phyloP scores from a whole-genome alignment of 2,113 vertebrate species.

The Nothoprocta perdicaria region DNA sequence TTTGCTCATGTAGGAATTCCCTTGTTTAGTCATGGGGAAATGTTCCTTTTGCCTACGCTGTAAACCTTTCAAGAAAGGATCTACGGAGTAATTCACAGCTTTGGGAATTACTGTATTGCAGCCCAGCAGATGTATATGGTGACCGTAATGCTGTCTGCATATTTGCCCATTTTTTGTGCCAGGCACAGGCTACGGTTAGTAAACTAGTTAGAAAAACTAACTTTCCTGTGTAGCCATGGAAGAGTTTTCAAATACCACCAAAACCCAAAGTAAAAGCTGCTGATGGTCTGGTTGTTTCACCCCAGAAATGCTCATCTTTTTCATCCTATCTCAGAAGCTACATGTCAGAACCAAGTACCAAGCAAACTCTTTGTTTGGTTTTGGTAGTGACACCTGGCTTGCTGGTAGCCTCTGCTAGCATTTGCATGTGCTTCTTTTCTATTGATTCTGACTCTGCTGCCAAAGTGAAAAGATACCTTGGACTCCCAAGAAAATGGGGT shows the following conservation, averaged over 20 bases:
- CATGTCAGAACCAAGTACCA: constrained; percentile 18
- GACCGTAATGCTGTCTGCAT: background rate
- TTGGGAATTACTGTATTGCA: background rate
- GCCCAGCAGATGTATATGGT: background rate
- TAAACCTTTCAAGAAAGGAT: background rate
- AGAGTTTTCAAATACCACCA: background rate
- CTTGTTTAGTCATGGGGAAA: constrained; percentile 21
- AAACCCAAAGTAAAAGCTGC: background rate
- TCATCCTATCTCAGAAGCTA: background rate
- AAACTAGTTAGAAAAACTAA: too few relatives aligned
- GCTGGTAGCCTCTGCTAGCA: background rate
- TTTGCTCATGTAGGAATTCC: constrained; percentile 51
- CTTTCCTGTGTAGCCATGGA: background rate
- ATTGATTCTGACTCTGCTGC: background rate
- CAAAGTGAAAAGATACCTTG: background rate
- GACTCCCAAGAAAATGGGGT: background rate
- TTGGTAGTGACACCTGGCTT: background rate
- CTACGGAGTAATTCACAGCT: background rate
- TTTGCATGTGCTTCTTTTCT: background rate
- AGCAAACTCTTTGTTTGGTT: background rate
- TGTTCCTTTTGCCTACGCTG: constrained; percentile 34
- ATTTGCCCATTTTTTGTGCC: background rate
- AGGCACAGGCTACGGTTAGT: too few relatives aligned
- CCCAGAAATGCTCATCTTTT: background rate
- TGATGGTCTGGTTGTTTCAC: background rate